Evolutionary conservation across 2,113 vertebrate genomes (phyloP).

Genomic region (Zeus faber): DNA sequence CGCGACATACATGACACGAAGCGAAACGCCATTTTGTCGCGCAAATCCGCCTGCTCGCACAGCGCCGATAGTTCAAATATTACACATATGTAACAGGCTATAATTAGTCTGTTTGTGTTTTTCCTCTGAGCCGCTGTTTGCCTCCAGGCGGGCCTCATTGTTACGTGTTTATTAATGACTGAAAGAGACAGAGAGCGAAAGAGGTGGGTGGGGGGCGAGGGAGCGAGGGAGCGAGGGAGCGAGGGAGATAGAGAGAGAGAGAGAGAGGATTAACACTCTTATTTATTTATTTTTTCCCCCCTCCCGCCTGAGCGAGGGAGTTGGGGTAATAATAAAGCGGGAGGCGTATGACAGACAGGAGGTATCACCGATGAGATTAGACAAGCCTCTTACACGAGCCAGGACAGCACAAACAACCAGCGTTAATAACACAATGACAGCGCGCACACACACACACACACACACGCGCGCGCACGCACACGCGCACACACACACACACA

Average conservation of each 20-base stretch:
- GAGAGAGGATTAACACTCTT: slow-evolving; percentile 60
- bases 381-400: slow-evolving; percentile 95
- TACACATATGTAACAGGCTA: slow-evolving; percentile 70
- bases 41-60: slow-evolving; percentile 65
- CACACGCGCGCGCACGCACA: background rate
- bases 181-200: slow-evolving; percentile 62
- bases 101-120: slow-evolving; percentile 77
- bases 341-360: slow-evolving; percentile 82
- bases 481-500: slow-evolving; percentile 8
- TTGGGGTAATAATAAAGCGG: slow-evolving; percentile 76
- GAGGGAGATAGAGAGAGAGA: slow-evolving; percentile 42
- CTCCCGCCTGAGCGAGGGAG: slow-evolving; percentile 46
- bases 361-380: slow-evolving; percentile 95
- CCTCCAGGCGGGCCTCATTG: slow-evolving; percentile 66
- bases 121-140: slow-evolving; percentile 54
- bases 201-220: slow-evolving; percentile 14
- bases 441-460: slow-evolving; percentile 45
- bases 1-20: background rate
- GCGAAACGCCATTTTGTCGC: slow-evolving; percentile 64
- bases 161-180: slow-evolving; percentile 75
- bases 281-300: too few relatives aligned
- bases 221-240: slow-evolving; percentile 21
- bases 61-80: slow-evolving; percentile 67
- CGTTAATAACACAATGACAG: slow-evolving; percentile 88
- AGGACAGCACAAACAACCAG: slow-evolving; percentile 91